Evolutionary conservation across 2,888 invertebrate species (phyloP).

Genomic region (Hipparchia sbordonii): DNA sequence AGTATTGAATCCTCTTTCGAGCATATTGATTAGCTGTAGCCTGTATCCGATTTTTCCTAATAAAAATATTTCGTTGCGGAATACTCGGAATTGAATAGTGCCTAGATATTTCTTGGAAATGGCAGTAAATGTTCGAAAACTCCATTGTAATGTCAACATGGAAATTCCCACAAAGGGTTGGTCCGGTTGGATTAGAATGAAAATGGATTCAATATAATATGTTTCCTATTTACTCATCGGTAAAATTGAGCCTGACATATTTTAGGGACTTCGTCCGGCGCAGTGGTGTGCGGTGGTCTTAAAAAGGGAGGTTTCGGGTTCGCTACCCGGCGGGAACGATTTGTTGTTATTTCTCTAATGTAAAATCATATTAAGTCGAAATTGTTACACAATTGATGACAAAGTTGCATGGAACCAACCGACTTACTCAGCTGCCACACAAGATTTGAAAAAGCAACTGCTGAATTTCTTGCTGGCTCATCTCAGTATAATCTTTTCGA

Average conservation of each 20-base stretch:
- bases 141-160: conserved; percentile 6
- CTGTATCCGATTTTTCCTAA: not conserved
- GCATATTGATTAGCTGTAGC: not conserved
- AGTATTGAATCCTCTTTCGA: not conserved
- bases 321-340: too few species aligned
- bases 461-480: too few species aligned
- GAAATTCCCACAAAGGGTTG: conserved; percentile 2
- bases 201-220: conserved; percentile 10
- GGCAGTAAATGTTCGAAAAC: conserved; percentile 1
- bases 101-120: conserved; percentile 1
- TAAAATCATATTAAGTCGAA: too few species aligned
- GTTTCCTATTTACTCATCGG: not conserved
- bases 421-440: too few species aligned
- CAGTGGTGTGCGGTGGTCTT: too few species aligned
- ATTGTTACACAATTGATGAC: too few species aligned
- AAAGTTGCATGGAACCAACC: too few species aligned
- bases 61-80: not conserved
- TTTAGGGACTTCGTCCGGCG: too few species aligned
- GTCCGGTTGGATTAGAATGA: conserved; percentile 1
- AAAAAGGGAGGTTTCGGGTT: too few species aligned
- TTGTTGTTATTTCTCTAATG: too few species aligned
- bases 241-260: conserved; percentile 8
- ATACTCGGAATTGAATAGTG: not conserved
- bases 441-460: too few species aligned
- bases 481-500: too few species aligned